phyloP scores from a whole-genome alignment of 2,797 vertebrate genomes.

The Thunnus albacares region DNA sequence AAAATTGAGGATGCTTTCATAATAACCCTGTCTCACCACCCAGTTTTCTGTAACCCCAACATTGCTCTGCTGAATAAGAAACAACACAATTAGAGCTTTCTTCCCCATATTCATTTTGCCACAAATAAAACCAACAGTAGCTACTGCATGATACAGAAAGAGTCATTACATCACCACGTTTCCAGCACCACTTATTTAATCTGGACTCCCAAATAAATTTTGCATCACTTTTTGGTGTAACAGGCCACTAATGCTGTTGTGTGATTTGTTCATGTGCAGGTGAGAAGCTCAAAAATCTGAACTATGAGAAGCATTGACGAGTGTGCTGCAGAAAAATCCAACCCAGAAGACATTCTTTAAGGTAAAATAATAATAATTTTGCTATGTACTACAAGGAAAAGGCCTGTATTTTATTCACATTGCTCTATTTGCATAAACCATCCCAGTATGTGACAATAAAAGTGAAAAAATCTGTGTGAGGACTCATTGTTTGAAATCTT shows the following conservation, averaged over 20 bases:
- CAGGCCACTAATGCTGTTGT: neutral
- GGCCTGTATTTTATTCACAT: neutral
- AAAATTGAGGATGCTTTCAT: neutral
- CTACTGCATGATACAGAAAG: no score
- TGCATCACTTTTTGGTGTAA: neutral
- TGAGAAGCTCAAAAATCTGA: neutral
- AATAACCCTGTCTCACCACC: neutral
- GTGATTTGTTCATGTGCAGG: neutral
- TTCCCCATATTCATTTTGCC: neutral
- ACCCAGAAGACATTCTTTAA: neutral
- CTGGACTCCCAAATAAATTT: neutral
- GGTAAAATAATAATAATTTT: neutral
- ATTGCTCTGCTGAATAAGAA: no score
- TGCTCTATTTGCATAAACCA: neutral
- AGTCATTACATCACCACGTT: neutral
- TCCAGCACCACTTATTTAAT: neutral
- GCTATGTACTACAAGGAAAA: neutral
- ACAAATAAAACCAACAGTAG: neutral
- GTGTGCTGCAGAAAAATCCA: no score
- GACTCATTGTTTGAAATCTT: constrained; percentile 5
- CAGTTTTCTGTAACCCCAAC: no score
- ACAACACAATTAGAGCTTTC: neutral
- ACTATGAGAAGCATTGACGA: neutral
- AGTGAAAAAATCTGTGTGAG: neutral
- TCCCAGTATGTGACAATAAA: neutral